Percentiles rank a stretch among this genome's conserved stretches.
Conservation (phyloP, 2,888 invertebrate species). For the Orchesella flavescens region DNA sequence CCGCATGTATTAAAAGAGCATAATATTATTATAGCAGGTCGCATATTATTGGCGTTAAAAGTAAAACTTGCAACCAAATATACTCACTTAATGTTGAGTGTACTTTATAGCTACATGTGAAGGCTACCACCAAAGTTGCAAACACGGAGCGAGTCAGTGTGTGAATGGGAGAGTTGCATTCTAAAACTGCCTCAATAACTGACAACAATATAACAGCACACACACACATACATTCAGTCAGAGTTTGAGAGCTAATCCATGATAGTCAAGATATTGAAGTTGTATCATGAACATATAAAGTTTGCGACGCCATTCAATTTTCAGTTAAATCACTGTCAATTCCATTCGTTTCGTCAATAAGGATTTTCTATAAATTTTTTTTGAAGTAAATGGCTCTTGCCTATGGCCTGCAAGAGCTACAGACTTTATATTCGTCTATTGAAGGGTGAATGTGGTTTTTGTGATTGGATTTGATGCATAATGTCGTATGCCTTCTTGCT, state of each 20-base stretch:
- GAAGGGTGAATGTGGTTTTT: conserved; percentile 43
- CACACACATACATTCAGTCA: not conserved
- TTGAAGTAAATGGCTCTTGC: not conserved
- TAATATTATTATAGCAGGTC: not conserved
- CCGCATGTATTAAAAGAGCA: not conserved
- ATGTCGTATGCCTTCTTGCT: not conserved
- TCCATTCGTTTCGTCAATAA: conserved; percentile 4
- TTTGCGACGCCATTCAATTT: not conserved
- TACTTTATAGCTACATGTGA: conserved; percentile 2
- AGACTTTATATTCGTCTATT: conserved; percentile 1
- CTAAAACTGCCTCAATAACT: not conserved
- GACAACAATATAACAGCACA: not conserved
- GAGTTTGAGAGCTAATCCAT: conserved; percentile 4
- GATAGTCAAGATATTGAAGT: not conserved
- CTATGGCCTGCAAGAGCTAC: not conserved
- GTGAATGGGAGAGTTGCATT: not conserved
- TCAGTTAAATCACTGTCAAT: not conserved
- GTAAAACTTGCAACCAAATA: conserved; percentile 22
- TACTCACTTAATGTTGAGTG: no score
- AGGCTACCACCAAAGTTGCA: conserved; percentile 26
- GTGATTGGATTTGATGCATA: conserved; percentile 30
- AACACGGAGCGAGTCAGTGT: conserved; percentile 16
- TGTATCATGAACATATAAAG: not conserved
- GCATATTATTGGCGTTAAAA: conserved; percentile 42
- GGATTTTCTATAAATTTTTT: not conserved